Evolutionary conservation across 2,888 invertebrate genomes (phyloP).

Genomic region (Limnephilus marmoratus): DNA sequence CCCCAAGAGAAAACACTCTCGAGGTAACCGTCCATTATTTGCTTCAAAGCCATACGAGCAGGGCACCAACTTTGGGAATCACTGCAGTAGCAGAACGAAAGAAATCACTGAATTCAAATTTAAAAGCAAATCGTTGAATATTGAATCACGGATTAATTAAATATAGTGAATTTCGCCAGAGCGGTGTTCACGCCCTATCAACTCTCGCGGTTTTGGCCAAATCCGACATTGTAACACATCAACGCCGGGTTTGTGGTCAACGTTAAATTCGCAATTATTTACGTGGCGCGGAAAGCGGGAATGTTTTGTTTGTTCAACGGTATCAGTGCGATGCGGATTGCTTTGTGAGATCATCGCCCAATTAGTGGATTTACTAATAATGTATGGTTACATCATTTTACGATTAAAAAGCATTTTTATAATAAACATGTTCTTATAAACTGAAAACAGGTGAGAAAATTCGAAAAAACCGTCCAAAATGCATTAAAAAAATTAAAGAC

Average conservation of each 20-base stretch:
- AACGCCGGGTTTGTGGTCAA: conserved; percentile 9
- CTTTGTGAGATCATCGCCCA: neutral
- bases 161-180: neutral
- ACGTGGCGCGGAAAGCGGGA: neutral
- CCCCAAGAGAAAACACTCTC: too few species aligned
- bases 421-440: neutral
- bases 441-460: neutral
- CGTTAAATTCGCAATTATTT: conserved; percentile 10
- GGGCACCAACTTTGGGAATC: neutral
- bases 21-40: too few species aligned
- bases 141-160: neutral
- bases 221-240: conserved; percentile 2
- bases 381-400: neutral
- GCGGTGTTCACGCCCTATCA: neutral
- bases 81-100: neutral
- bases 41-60: too few species aligned
- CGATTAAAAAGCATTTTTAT: neutral
- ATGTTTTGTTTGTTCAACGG: neutral
- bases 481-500: neutral
- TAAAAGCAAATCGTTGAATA: neutral
- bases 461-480: neutral
- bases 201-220: conserved; percentile 9
- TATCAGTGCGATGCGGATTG: neutral
- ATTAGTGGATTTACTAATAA: neutral
- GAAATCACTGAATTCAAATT: neutral